Conservation (phyloP, 92 coral and sea anemone genomes). For the Scolanthus callimorphus region DNA sequence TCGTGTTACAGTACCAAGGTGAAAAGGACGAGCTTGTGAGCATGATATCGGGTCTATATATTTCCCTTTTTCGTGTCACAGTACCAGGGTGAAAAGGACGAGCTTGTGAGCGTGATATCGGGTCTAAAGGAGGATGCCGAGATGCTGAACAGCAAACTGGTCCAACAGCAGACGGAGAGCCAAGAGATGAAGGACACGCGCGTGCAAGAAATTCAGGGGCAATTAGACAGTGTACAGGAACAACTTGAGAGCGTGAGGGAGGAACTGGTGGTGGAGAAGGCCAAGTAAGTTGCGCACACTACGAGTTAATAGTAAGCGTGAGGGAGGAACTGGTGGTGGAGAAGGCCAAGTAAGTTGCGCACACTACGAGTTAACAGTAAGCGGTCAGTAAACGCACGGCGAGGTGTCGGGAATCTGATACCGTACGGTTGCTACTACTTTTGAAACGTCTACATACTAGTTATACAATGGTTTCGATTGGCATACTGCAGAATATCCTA, state of each 20-base stretch:
- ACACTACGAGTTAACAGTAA: no score
- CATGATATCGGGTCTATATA: conserved; percentile 41
- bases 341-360: conserved; percentile 63
- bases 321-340: conserved; percentile 63
- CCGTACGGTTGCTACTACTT: no score
- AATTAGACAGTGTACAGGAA: conserved; percentile 35
- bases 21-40: conserved; percentile 54
- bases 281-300: conserved; percentile 66
- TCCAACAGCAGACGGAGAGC: conserved; percentile 51
- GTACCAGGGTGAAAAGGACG: conserved; percentile 56
- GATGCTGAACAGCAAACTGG: conserved; percentile 48
- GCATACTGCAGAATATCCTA: no score
- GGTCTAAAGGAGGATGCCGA: conserved; percentile 67
- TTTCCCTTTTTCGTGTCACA: conserved; percentile 4
- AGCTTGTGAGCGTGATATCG: conserved; percentile 48
- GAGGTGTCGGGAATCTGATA: no score
- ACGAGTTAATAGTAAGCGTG: no score
- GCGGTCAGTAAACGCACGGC: no score
- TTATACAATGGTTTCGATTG: no score
- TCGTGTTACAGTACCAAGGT: conserved; percentile 26
- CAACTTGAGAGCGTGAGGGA: conserved; percentile 43
- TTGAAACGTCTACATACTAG: no score
- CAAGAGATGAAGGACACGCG: conserved; percentile 3
- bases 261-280: conserved; percentile 55
- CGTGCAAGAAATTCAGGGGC: conserved; percentile 45